Evolutionary conservation across 2,888 invertebrate species (phyloP).

Genomic region (Cantharis rustica): DNA sequence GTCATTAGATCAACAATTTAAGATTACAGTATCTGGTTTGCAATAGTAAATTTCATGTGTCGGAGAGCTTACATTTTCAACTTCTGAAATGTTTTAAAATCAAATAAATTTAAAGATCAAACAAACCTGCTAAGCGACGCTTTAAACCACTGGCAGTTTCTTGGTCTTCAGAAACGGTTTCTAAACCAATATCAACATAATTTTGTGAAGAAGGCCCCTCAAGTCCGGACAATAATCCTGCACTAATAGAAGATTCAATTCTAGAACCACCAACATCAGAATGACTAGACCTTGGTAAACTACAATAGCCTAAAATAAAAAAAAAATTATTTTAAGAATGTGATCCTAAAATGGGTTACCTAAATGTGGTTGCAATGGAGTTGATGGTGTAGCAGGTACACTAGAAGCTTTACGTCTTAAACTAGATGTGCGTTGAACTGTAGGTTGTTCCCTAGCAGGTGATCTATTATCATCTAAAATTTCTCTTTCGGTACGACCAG

Average conservation of each 20-base stretch:
- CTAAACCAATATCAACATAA: conserved; percentile 60
- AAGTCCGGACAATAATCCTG: conserved; percentile 51
- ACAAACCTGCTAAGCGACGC: conserved; percentile 50
- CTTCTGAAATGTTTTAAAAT: too few species aligned
- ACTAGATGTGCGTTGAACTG: conserved; percentile 59
- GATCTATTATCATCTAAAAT: conserved; percentile 82
- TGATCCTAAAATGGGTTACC: conserved; percentile 53
- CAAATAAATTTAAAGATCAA: neutral
- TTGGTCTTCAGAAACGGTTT: conserved; percentile 74
- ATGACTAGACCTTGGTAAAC: conserved; percentile 83
- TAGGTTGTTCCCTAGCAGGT: conserved; percentile 65
- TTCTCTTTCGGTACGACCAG: conserved; percentile 90
- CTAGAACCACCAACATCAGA: conserved; percentile 63
- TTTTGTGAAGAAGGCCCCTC: conserved; percentile 49
- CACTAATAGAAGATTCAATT: conserved; percentile 53
- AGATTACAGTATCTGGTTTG: too few species aligned
- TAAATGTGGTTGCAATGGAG: conserved; percentile 75
- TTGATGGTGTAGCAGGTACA: conserved; percentile 86
- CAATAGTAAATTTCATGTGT: too few species aligned
- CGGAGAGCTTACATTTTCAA: too few species aligned
- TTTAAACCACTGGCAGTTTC: conserved; percentile 55
- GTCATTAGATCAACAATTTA: too few species aligned
- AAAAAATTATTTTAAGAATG: conserved; percentile 7
- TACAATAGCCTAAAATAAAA: conserved; percentile 73
- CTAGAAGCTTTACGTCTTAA: conserved; percentile 79